A percentile compares a stretch with the other conserved stretches of the same genome.
Evolutionary conservation across 2,113 vertebrate genomes (phyloP).

Genomic region (Hippocampus barbouri): DNA sequence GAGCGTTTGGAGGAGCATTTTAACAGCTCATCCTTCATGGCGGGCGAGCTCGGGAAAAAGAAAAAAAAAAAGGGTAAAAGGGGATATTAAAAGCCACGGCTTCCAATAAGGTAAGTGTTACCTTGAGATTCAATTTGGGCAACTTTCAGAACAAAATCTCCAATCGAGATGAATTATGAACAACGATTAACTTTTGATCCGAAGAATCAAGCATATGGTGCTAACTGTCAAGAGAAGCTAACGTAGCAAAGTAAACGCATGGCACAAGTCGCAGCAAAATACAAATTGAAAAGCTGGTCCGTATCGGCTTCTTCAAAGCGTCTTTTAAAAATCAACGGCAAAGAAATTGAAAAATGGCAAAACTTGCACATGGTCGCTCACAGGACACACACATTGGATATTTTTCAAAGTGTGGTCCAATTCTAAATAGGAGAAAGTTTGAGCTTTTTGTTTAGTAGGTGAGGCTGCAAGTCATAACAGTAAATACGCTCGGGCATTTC

Average conservation of each 20-base stretch:
- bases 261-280: neutral
- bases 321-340: neutral
- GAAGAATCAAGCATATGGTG: neutral
- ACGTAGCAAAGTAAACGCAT: neutral
- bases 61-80: slow-evolving; percentile 6
- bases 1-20: slow-evolving; percentile 42
- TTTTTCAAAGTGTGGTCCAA: neutral
- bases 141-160: neutral
- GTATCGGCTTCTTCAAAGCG: neutral
- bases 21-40: slow-evolving; percentile 39
- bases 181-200: neutral
- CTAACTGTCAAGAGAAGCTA: neutral
- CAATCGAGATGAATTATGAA: neutral
- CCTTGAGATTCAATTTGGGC: neutral
- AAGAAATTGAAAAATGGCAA: neutral
- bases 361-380: neutral
- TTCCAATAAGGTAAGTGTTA: neutral
- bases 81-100: neutral
- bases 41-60: slow-evolving; percentile 15
- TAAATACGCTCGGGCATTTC: neutral
- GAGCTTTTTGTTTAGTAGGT: neutral
- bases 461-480: neutral
- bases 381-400: neutral
- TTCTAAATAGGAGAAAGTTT: neutral
- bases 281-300: neutral